A percentile compares a stretch with the other conserved stretches of the same genome.
phyloP scores from a whole-genome alignment of 2,797 vertebrate genomes.

The Aratinga solstitialis region DNA sequence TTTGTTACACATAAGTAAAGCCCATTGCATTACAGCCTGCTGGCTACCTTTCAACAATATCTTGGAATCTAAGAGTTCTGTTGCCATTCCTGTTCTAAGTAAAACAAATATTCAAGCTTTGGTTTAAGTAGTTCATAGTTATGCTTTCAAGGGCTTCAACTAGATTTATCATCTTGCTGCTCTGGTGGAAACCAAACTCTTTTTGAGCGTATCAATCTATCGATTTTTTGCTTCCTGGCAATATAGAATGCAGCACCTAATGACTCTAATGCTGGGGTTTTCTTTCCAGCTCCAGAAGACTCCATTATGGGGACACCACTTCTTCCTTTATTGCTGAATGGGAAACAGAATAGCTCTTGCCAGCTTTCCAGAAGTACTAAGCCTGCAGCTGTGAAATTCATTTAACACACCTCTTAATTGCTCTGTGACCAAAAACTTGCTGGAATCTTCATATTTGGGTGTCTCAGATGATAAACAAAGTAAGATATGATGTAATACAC shows the following conservation, averaged over 20 bases:
- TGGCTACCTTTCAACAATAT: not conserved
- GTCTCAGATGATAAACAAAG: conserved; percentile 35
- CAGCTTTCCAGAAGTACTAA: not conserved
- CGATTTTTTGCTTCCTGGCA: conserved; percentile 75
- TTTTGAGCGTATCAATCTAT: not conserved
- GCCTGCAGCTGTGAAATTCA: conserved; percentile 40
- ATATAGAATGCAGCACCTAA: conserved; percentile 79
- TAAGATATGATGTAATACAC: conserved; percentile 33
- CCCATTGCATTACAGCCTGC: not conserved
- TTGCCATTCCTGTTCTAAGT: not conserved
- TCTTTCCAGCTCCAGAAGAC: conserved; percentile 38
- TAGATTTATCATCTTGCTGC: not conserved
- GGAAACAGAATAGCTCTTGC: conserved; percentile 16
- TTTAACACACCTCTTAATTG: conserved; percentile 15
- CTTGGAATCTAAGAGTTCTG: not conserved
- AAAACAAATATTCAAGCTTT: not conserved
- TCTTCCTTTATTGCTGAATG: conserved; percentile 61
- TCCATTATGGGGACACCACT: conserved; percentile 22
- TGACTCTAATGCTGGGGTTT: conserved; percentile 22
- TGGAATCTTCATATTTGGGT: conserved; percentile 19
- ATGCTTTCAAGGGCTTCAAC: not conserved
- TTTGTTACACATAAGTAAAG: not conserved
- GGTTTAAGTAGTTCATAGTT: not conserved
- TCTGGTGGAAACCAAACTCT: not conserved
- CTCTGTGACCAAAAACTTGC: not conserved